A percentile compares a stretch with the other conserved stretches of the same genome.
Conservation (phyloP, 2,888 invertebrate genomes). For the Belgica antarctica region DNA sequence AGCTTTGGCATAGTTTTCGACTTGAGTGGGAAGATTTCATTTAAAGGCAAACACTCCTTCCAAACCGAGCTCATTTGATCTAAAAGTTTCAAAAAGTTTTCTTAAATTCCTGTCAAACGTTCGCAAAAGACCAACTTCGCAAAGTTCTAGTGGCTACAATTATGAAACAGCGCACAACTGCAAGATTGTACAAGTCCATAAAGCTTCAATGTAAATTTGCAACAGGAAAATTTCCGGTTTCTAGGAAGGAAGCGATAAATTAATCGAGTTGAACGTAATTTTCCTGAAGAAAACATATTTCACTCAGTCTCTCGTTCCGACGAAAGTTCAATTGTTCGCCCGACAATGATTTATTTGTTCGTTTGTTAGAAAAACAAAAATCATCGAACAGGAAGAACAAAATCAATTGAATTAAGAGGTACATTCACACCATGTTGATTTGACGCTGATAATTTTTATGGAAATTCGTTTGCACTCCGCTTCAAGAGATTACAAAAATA, state of each 20-base stretch:
- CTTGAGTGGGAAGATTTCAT: too few species aligned
- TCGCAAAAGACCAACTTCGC: too few species aligned
- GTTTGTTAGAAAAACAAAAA: neutral
- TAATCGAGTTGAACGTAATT: neutral
- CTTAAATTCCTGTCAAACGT: too few species aligned
- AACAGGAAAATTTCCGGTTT: neutral
- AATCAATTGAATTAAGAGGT: slow-evolving; percentile 16
- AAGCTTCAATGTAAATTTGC: neutral
- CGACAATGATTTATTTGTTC: slow-evolving; percentile 18
- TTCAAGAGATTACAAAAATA: neutral
- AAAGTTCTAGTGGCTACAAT: too few species aligned
- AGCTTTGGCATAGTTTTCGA: neutral
- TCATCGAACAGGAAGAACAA: neutral
- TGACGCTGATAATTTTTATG: neutral
- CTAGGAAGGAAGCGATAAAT: neutral
- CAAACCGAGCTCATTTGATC: too few species aligned
- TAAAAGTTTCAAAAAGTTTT: too few species aligned
- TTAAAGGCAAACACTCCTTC: too few species aligned
- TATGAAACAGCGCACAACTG: too few species aligned
- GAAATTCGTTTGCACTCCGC: too few species aligned
- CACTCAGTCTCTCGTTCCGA: too few species aligned
- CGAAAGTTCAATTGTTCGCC: neutral
- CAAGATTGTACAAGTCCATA: too few species aligned
- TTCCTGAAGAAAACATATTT: too few species aligned
- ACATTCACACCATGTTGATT: neutral